These are phyloP conservation scores for Cyrtodaria siliqua DNA, from an alignment of 2,888 invertebrate genomes.

Conservation along the genomic window DNA sequence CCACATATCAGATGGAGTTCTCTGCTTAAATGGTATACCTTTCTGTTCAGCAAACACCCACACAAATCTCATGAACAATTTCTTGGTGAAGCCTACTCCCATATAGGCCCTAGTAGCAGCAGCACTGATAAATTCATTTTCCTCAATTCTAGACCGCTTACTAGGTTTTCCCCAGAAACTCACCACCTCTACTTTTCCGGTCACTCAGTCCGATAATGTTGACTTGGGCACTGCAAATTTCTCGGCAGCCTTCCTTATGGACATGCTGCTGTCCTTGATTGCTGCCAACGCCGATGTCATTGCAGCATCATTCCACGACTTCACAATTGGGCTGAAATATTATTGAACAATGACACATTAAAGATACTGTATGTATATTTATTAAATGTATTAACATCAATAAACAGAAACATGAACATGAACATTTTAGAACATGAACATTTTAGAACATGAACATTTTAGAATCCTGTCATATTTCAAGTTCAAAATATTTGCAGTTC, in stretches of 20 bases:
- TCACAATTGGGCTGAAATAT: too few relatives aligned
- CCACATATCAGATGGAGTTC: constrained; percentile 38
- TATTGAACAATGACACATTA: too few relatives aligned
- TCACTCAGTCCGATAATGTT: constrained; percentile 18
- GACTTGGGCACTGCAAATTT: constrained; percentile 35
- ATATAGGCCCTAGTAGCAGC: constrained; percentile 31
- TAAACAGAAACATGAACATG: too few relatives aligned
- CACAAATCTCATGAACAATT: constrained; percentile 31
- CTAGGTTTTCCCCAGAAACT: constrained; percentile 21
- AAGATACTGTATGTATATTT: too few relatives aligned
- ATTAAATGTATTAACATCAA: too few relatives aligned
- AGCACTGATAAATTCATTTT: constrained; percentile 19
- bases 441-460: too few relatives aligned
- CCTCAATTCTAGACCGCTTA: constrained; percentile 11
- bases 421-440: too few relatives aligned
- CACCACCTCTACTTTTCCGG: constrained; percentile 22
- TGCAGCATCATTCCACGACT: constrained; percentile 8
- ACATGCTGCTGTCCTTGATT: constrained; percentile 11
- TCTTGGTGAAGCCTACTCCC: constrained; percentile 41
- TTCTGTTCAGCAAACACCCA: constrained; percentile 19
- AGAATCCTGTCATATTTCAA: too few relatives aligned
- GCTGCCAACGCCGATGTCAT: constrained; percentile 30
- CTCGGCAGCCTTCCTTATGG: constrained; percentile 37
- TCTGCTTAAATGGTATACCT: constrained; percentile 25
- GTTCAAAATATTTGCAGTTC: too few relatives aligned